These are phyloP conservation scores for Podarcis cretensis DNA, from an alignment of 2,113 vertebrate species.

Conservation along the genomic window DNA sequence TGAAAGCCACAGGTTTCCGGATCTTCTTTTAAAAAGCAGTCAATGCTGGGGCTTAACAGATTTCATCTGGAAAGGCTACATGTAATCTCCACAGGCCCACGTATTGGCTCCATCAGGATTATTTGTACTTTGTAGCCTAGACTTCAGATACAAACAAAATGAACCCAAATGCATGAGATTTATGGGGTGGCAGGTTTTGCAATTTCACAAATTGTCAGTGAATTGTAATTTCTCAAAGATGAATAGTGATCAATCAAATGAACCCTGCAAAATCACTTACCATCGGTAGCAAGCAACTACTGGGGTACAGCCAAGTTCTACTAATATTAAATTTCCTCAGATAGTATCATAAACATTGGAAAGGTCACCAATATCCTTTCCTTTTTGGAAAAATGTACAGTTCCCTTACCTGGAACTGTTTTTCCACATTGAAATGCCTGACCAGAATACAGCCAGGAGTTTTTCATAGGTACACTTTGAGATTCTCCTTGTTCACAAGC, in stretches of 20 bases:
- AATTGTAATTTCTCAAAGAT: background rate
- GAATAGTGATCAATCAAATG: background rate
- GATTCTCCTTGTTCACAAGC: no score
- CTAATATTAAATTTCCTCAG: background rate
- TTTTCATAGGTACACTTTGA: background rate
- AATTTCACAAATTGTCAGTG: background rate
- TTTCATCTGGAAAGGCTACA: no score
- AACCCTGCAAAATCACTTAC: background rate
- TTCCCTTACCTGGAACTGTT: background rate
- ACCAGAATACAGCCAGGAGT: background rate
- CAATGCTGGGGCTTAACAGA: no score
- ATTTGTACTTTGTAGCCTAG: background rate
- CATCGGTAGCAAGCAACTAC: fast-evolving
- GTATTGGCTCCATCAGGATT: background rate
- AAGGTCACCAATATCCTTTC: background rate
- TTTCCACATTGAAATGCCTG: background rate
- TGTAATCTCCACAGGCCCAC: background rate
- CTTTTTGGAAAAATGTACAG: no score
- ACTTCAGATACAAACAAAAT: background rate
- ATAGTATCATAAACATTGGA: background rate
- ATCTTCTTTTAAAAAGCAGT: no score
- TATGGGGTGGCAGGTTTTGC: fast-evolving
- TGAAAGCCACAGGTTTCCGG: no score
- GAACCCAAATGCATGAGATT: background rate
- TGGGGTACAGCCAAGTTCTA: fast-evolving